These are phyloP conservation scores for Platorchestia sp. DNA, from an alignment of 1,140 invertebrate genomes.

Conservation along the genomic window DNA sequence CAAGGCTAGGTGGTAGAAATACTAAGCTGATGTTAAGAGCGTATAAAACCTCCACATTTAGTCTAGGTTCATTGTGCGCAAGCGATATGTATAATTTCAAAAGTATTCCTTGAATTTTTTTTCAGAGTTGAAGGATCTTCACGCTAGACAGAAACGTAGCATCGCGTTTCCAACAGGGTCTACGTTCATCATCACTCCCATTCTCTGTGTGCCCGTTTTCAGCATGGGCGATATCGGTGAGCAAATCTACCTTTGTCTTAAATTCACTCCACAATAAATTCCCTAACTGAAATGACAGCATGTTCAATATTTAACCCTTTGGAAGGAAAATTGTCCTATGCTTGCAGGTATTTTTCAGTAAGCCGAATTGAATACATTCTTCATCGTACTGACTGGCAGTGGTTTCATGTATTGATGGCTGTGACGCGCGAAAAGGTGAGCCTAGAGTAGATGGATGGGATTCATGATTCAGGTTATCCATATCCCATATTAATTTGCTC, in stretches of 20 bases:
- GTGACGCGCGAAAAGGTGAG: too few species aligned
- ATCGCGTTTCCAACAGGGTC: slow-evolving; percentile 66
- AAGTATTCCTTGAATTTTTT: neutral
- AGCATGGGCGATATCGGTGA: slow-evolving; percentile 64
- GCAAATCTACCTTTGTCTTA: neutral
- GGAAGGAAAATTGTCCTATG: too few species aligned
- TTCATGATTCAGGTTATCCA: neutral
- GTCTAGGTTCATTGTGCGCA: neutral
- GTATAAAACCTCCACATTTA: too few species aligned
- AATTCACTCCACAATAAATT: neutral
- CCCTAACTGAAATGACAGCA: too few species aligned
- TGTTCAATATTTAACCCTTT: too few species aligned
- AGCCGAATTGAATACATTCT: too few species aligned
- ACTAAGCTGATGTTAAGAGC: neutral
- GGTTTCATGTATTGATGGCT: too few species aligned
- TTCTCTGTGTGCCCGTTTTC: slow-evolving; percentile 66
- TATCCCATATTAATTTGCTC: neutral
- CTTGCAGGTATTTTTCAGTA: too few species aligned
- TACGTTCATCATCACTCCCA: slow-evolving; percentile 65
- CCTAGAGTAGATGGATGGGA: too few species aligned
- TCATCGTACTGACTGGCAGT: too few species aligned
- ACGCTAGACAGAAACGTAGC: slow-evolving; percentile 80
- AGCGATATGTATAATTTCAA: neutral
- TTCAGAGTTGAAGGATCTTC: slow-evolving; percentile 68
- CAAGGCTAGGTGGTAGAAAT: neutral